A percentile compares a stretch with the other conserved stretches of the same genome.
phyloP scores from a whole-genome alignment of 1,140 invertebrate species.

The Megalopta genalis region DNA sequence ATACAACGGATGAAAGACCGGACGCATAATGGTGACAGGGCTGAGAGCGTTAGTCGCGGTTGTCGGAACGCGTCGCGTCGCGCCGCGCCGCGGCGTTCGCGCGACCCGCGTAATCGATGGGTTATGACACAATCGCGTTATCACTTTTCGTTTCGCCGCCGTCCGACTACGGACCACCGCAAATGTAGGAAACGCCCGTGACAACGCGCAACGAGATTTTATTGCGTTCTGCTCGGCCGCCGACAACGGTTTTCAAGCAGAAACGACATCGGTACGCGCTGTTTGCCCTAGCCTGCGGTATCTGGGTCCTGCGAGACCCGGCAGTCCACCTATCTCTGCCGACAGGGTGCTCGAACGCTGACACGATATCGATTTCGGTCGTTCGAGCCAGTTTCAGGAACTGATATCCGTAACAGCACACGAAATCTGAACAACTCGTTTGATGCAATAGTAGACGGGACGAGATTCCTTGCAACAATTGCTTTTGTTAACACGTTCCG shows the following conservation, averaged over 20 bases:
- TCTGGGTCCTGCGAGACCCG: too few species aligned
- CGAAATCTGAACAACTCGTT: too few species aligned
- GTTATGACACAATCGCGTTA: constrained; percentile 29
- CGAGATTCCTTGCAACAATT: too few species aligned
- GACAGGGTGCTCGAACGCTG: too few species aligned
- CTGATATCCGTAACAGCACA: too few species aligned
- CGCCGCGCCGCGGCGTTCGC: constrained; percentile 18
- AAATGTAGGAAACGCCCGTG: constrained; percentile 17
- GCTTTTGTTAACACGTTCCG: too few species aligned
- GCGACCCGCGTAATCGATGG: constrained; percentile 50
- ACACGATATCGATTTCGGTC: too few species aligned
- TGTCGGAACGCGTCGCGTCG: constrained; percentile 20
- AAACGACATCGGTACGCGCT: background rate
- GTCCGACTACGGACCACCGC: background rate
- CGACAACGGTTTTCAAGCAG: background rate
- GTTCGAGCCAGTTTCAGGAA: too few species aligned
- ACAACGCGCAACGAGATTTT: constrained; percentile 3
- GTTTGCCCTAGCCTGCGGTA: too few species aligned
- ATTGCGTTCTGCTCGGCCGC: background rate
- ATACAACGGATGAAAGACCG: constrained; percentile 63
- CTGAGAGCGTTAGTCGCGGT: constrained; percentile 55
- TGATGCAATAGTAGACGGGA: too few species aligned
- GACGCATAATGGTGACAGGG: constrained; percentile 63
- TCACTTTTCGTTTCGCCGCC: constrained; percentile 43
- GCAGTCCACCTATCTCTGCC: too few species aligned